Evolutionary conservation across 2,888 invertebrate species (phyloP).

Genomic region (Melanophora roralis): DNA sequence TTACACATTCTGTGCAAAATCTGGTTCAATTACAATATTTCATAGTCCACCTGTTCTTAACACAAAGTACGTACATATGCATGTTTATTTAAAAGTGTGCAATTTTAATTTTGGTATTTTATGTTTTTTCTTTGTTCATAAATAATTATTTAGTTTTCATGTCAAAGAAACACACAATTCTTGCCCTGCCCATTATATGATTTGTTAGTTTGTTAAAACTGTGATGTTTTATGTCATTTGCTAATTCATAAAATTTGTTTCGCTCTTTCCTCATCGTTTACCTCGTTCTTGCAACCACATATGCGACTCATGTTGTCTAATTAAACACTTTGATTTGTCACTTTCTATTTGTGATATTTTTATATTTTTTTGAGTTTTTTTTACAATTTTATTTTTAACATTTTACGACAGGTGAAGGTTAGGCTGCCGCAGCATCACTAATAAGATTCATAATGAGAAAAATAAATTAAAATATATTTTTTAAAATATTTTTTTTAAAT

Average conservation of each 20-base stretch:
- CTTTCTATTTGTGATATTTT: conserved; percentile 37
- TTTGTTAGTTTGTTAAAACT: not conserved
- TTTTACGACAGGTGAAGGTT: conserved; percentile 55
- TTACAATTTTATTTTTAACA: conserved; percentile 18
- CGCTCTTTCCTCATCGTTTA: not conserved
- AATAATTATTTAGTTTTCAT: too few species aligned
- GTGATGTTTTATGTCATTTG: conserved; percentile 48
- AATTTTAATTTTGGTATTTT: conserved; percentile 12
- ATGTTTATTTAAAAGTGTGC: too few species aligned
- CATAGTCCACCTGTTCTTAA: conserved; percentile 54
- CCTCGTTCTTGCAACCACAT: not conserved
- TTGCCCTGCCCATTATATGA: conserved; percentile 27
- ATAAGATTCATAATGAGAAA: conserved; percentile 27
- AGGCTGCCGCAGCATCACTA: conserved; percentile 34
- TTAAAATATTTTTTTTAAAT: too few species aligned
- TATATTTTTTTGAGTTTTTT: not conserved
- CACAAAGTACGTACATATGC: too few species aligned
- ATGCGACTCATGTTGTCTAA: conserved; percentile 44
- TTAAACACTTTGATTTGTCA: conserved; percentile 57
- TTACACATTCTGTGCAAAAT: conserved; percentile 26
- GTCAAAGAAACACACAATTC: not conserved
- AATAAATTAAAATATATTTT: not conserved
- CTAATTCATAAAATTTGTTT: conserved; percentile 46
- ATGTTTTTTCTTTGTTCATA: too few species aligned
- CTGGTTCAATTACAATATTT: not conserved